Conservation (phyloP, 2,888 invertebrate genomes). For the Protophormia terraenovae region DNA sequence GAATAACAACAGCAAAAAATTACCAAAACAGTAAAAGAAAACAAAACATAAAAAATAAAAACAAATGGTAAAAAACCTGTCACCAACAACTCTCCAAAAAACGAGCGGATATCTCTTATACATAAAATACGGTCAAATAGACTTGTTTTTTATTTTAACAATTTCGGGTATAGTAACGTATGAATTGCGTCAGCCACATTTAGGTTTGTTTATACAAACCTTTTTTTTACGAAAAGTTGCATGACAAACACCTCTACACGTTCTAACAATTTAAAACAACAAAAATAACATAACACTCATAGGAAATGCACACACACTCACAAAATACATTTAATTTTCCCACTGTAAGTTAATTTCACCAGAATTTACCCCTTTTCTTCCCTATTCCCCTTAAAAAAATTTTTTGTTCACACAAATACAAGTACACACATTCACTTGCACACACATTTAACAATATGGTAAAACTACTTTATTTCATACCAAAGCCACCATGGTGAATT, state of each 20-base stretch:
- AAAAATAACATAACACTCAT: conserved; percentile 8
- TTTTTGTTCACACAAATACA: neutral
- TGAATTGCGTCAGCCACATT: conserved; percentile 30
- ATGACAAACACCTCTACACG: neutral
- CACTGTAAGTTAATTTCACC: conserved; percentile 57
- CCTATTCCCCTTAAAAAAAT: neutral
- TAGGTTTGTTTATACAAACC: conserved; percentile 1
- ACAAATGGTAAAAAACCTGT: neutral
- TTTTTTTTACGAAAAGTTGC: neutral
- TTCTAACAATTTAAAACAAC: neutral
- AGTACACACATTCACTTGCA: neutral
- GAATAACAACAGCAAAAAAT: neutral
- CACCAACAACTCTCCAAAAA: neutral
- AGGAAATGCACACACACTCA: neutral
- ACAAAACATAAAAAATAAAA: neutral
- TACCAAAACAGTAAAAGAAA: neutral
- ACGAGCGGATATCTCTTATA: neutral
- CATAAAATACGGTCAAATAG: neutral
- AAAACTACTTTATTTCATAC: neutral
- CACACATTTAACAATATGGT: neutral
- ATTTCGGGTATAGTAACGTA: neutral
- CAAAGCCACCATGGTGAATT: neutral
- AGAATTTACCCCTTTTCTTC: conserved; percentile 23
- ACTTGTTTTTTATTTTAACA: neutral
- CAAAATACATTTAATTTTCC: neutral